These are phyloP conservation scores for Fukomys damarensis DNA, from an alignment of 2,113 vertebrate species.

Conservation along the genomic window DNA sequence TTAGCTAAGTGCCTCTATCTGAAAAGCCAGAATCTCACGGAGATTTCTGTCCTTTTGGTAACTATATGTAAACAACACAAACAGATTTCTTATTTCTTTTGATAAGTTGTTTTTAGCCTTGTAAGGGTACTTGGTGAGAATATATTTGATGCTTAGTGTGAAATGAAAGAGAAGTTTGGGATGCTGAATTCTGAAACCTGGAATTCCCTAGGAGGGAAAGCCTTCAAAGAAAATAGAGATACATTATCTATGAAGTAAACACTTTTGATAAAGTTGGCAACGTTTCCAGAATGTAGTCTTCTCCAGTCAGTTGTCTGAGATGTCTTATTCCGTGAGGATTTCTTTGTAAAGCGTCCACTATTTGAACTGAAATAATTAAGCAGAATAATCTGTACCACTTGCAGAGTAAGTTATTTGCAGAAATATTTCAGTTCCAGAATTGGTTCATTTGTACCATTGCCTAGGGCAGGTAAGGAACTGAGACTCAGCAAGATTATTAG, in stretches of 20 bases:
- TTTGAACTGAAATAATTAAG: slow-evolving; percentile 43
- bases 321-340: not conserved
- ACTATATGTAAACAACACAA: not conserved
- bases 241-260: slow-evolving; percentile 10
- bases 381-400: not conserved
- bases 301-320: not conserved
- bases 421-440: slow-evolving; percentile 1
- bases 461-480: not conserved
- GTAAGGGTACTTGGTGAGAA: not conserved
- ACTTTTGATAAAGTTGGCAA: not conserved
- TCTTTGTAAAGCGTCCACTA: not conserved
- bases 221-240: slow-evolving; percentile 44
- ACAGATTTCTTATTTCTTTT: not conserved
- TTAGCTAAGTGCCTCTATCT: not conserved
- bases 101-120: not conserved
- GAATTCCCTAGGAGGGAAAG: not conserved
- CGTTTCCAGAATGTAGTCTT: not conserved
- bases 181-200: slow-evolving; percentile 15
- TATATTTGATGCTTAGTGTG: not conserved
- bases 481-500: not conserved
- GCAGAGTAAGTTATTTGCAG: not conserved
- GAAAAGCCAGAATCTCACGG: not conserved
- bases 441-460: not conserved
- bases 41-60: not conserved
- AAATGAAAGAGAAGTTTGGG: not conserved